Evolutionary conservation across 1,140 invertebrate genomes (phyloP), one percentile per base, ranked within the genome.

Genomic region (Drosophila willistoni): DNA sequence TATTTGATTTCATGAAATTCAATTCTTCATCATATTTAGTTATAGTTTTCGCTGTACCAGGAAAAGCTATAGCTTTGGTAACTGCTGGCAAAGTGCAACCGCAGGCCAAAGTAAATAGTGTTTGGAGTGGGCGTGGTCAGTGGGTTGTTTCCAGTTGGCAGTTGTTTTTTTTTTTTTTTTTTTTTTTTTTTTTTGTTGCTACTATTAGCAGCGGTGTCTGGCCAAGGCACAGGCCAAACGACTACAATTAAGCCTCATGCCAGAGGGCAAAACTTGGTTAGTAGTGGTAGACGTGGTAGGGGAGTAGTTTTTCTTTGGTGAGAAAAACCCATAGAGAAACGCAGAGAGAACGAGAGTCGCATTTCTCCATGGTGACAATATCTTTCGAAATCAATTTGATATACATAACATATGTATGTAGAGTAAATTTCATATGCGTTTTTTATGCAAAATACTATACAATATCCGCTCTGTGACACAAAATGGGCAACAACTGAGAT

Each of bases 191-290:
- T 12, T 39, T 39, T 65, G 72, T 66, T 61, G 68, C 59, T 71
- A 79, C 59, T 39, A 39, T 64, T 62, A 29, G 29, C 29, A 68
- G 73, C 81, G 85, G 85, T 80, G 80, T 80, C 83, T 83, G 80
- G 67, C 85, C 85, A 75, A 70, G 77, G 85, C 84, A 80, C 59
- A 79, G 81, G 66, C 73, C 76, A 79, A 83, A 91, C 81, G 81
- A 91, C 89, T 91, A 91, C 89, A 91, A 91, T 87, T 89, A 87
- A 87, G 84, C 72, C 68, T 6, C 5, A 71, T 69, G 79, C 83
- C 83, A 77, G 67, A 79, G 83, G 83, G 78, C 78, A 81, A 29
- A 29, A 51, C 44, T 22, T 51, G 44, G 29, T 29, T 29, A 25
- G 3, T 5, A 5, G 7, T 19, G 2, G 44, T 66, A 42, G 36